A percentile compares a stretch with the other conserved stretches of the same genome.
phyloP scores from a whole-genome alignment of 2,113 vertebrate genomes.

The Lota lota region DNA sequence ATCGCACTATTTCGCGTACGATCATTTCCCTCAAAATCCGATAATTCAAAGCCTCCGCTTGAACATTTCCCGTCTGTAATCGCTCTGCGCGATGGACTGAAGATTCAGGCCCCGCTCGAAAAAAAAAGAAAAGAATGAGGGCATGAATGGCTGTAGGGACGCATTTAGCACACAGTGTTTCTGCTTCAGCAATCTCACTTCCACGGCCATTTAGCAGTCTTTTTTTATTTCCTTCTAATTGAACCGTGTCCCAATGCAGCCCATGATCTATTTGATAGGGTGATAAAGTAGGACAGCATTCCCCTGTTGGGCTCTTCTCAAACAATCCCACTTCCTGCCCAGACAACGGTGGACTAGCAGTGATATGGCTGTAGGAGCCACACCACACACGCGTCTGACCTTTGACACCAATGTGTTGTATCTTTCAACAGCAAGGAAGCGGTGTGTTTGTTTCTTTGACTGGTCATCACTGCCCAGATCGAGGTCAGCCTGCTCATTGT shows the following conservation, averaged over 20 bases:
- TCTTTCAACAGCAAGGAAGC: too few species aligned
- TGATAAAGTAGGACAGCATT: constrained; percentile 51
- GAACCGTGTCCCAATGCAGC: constrained; percentile 36
- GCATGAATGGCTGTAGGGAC: constrained; percentile 6
- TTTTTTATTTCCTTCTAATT: constrained; percentile 6
- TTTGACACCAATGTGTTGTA: too few species aligned
- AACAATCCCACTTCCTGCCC: constrained; percentile 20
- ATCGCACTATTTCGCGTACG: too few species aligned
- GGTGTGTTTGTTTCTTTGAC: too few species aligned
- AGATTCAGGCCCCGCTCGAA: too few species aligned
- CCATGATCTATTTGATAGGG: constrained; percentile 43
- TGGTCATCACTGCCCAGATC: too few species aligned
- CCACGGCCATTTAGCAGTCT: neutral
- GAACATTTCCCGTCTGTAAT: too few species aligned
- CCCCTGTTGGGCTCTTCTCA: constrained; percentile 41
- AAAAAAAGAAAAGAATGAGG: constrained; percentile 13
- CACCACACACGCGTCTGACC: constrained; percentile 17
- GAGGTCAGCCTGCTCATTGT: too few species aligned
- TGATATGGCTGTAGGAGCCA: neutral
- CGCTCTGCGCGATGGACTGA: too few species aligned
- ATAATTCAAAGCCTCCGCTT: too few species aligned
- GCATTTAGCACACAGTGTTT: neutral
- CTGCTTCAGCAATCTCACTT: neutral
- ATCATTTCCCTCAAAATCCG: too few species aligned
- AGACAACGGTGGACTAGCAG: constrained; percentile 5